Conservation (phyloP, 2,888 invertebrate genomes). For the Mythimna vitellina region DNA sequence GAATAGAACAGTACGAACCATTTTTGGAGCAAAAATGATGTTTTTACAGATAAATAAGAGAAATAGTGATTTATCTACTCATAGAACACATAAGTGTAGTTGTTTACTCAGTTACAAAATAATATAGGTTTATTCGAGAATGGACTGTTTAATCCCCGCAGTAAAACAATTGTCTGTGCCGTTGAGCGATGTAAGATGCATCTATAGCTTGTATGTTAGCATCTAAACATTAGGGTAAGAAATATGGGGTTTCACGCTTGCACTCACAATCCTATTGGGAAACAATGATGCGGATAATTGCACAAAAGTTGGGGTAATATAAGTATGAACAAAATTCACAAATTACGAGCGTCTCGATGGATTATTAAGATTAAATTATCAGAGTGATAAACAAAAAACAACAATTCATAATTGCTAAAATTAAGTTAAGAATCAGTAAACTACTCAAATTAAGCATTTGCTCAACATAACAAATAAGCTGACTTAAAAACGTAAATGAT, state of each 20-base stretch:
- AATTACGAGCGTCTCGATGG: background rate
- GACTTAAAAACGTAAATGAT: no score
- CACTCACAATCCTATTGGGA: slow-evolving; percentile 29
- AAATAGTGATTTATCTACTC: background rate
- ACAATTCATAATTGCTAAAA: no score
- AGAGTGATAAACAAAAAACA: background rate
- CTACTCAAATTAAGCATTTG: no score
- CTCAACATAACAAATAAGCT: no score
- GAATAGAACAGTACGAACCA: no score
- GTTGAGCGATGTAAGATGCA: slow-evolving; percentile 7
- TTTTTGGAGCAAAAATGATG: no score
- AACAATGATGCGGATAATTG: slow-evolving; percentile 20
- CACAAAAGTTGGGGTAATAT: background rate
- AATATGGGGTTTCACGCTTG: slow-evolving; percentile 29
- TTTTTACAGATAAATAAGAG: no score
- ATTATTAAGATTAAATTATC: no score
- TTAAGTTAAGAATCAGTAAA: no score
- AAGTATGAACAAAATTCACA: background rate
- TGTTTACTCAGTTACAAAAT: background rate
- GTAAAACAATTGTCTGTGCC: slow-evolving; percentile 10
- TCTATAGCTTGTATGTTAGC: slow-evolving; percentile 7
- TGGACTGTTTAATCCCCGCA: background rate
- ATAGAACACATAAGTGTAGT: background rate
- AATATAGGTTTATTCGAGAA: slow-evolving; percentile 4
- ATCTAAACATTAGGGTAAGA: background rate